Base-by-base conservation (phyloP, 2,888 invertebrate species). In the Teinopalpus imperialis region DNA sequence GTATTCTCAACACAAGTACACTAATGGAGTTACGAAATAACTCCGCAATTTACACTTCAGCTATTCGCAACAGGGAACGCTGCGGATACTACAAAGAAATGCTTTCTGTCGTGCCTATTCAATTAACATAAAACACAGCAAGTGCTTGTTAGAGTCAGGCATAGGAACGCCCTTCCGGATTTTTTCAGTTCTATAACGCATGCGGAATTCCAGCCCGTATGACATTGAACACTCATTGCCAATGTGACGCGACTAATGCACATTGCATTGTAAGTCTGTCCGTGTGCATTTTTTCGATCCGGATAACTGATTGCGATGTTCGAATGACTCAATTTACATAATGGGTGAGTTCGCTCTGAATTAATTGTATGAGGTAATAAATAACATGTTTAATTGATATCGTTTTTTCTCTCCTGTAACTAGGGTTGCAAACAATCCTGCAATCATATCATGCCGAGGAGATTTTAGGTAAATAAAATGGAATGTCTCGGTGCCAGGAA, bases 41-140 rank as follows among this genome's bases (percentile, higher is more conserved):
- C 7, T 20, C 12, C 2, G 20, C 34, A 34, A n/a, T 21, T 24
- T 24, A 32, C 16, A 42, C 16, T 18, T 12, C 24, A 42, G 8
- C 13, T 12, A 26, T 32, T 42, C 18, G 32, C 24, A 32, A 32
- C 18, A 26, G 12, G 24, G 34, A 16, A 10, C 18, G 26, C 9
- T 10, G 16, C 16, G 14, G 29, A 23, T 61, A 59, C 52, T 54
- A 83, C 83, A 85, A 80, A 81, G 83, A 81, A 83, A 85, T 76
- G 82, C 83, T 83, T 81, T 83, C 83, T 75, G 81, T 66, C 66
- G 69, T 64, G 66, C 60, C 61, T 62, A 68, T 70, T 62, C 67
- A 69, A 82, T 86, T 86, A 73, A 57, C 85, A 86, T 86, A 80
- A 65, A 65, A 82, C 82, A 82, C 65, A 65, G 59, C 65, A 54